Base-by-base conservation (phyloP, 2,797 vertebrate species). In the Phaenicophaeus curvirostris region DNA sequence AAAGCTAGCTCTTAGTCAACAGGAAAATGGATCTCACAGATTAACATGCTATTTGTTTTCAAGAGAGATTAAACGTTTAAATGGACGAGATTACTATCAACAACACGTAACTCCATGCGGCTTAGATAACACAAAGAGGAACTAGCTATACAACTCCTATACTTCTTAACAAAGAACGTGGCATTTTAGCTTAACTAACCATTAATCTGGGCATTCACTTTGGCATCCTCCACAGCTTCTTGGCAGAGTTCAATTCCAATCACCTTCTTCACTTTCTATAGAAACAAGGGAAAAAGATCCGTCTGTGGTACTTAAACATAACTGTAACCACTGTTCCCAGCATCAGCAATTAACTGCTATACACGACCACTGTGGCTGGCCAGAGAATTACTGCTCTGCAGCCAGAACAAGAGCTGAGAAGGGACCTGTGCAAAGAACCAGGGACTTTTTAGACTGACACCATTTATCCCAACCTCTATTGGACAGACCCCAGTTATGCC, bases 161-260 rank as follows among this genome's bases (percentile, higher is more conserved):
- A 16, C 31, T 54, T 23, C 75, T 58, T 65, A 51, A 48, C 27
- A 59, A 71, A 55, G 44, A 27, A 51, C 41, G 72, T 15, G 8
- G 46, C n/a, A 15, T 46, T 82, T 83, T 58, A 80, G 8, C 21
- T 74, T 53, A 31, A 95, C 97, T 94, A 95, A 99, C 99, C 98
- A 1, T 99, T 99, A 44, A 98, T 95, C 85, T 97, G 95, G 57
- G 99, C 99, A 1, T 99, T 99, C 21, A 97, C 98, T 96, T 98
- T 98, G 83, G 99, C 99, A 2, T 99, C 99, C 67, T 99, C 98
- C 92, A 99, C 99, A 4, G 99, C 99, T 93, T 99, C 99, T 85
- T 99, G 98, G 86, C 99, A 99, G 85, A 99, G 94, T 88, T 99
- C 99, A 30, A 99, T 98, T 71, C 99, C 99, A 62, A 99, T 98